Conservation (phyloP, 1,140 invertebrate species). For the Drosophila ficusphila region DNA sequence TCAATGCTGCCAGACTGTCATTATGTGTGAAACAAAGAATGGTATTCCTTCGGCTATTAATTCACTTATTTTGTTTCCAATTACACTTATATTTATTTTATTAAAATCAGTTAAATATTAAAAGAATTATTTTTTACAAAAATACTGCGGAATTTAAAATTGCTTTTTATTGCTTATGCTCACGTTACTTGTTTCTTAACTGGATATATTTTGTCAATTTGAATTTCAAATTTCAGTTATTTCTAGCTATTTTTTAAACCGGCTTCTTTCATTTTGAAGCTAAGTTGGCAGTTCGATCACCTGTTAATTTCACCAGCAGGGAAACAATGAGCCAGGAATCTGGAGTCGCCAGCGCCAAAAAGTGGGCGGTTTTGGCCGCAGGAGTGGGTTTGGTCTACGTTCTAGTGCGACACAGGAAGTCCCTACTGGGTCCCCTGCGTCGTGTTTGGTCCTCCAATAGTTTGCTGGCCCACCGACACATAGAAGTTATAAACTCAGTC, state of each 20-base stretch:
- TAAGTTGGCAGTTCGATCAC: background rate
- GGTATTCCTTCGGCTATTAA: no score
- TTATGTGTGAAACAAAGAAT: no score
- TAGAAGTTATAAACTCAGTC: constrained; percentile 56
- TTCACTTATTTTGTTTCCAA: no score
- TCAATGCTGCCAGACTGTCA: background rate
- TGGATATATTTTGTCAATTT: no score
- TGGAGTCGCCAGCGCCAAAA: constrained; percentile 1
- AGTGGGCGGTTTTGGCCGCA: constrained; percentile 55
- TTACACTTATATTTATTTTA: no score
- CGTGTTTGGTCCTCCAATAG: background rate
- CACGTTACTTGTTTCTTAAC: no score
- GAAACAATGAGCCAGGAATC: constrained; percentile 28
- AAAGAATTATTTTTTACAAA: no score
- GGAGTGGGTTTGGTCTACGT: constrained; percentile 59
- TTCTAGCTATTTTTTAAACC: background rate
- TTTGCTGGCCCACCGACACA: constrained; percentile 26
- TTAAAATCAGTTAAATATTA: no score
- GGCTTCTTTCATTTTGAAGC: background rate
- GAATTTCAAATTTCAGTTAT: background rate
- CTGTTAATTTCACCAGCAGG: background rate
- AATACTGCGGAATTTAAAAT: no score
- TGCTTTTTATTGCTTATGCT: no score
- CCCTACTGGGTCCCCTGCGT: constrained; percentile 19
- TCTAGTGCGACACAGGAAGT: constrained; percentile 41